Evolutionary conservation across 2,888 invertebrate genomes (phyloP).

Genomic region (Alcis repandata): DNA sequence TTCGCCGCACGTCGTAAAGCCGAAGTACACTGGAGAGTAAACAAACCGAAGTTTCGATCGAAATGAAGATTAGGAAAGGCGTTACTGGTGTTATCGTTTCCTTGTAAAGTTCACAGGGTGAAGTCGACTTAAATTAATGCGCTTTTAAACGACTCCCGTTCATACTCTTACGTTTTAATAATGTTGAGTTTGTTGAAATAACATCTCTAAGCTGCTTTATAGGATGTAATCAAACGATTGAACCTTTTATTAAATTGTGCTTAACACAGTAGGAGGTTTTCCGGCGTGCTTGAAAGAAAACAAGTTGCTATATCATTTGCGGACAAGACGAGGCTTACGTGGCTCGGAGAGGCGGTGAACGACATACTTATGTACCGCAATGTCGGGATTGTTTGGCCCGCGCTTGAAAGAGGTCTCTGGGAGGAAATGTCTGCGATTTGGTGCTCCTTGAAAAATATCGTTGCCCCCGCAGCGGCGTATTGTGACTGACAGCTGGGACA

Average conservation of each 20-base stretch:
- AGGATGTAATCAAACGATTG: constrained; percentile 56
- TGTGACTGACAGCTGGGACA: constrained; percentile 56
- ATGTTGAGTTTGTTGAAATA: constrained; percentile 40
- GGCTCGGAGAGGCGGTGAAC: constrained; percentile 63
- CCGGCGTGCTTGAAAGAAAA: constrained; percentile 65
- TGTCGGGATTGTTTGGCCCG: constrained; percentile 62
- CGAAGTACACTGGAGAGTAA: constrained; percentile 70
- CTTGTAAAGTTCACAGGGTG: constrained; percentile 64
- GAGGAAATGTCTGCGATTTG: constrained; percentile 68
- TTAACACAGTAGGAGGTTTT: constrained; percentile 54
- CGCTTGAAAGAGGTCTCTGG: constrained; percentile 58
- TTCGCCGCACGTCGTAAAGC: constrained; percentile 68
- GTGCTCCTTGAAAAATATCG: constrained; percentile 67
- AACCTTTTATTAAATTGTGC: constrained; percentile 45
- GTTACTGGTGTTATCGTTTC: constrained; percentile 74
- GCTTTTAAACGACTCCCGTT: constrained; percentile 50
- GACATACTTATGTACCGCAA: constrained; percentile 61
- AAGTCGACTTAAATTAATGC: constrained; percentile 65
- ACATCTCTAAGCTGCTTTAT: constrained; percentile 52
- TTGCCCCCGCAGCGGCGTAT: constrained; percentile 60
- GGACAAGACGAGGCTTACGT: constrained; percentile 77
- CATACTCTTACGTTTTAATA: constrained; percentile 41
- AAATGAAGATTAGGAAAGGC: constrained; percentile 75
- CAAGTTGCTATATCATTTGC: constrained; percentile 78
- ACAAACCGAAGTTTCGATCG: constrained; percentile 79